Conservation (phyloP, 2,888 invertebrate species). For the Coleophora deauratella region DNA sequence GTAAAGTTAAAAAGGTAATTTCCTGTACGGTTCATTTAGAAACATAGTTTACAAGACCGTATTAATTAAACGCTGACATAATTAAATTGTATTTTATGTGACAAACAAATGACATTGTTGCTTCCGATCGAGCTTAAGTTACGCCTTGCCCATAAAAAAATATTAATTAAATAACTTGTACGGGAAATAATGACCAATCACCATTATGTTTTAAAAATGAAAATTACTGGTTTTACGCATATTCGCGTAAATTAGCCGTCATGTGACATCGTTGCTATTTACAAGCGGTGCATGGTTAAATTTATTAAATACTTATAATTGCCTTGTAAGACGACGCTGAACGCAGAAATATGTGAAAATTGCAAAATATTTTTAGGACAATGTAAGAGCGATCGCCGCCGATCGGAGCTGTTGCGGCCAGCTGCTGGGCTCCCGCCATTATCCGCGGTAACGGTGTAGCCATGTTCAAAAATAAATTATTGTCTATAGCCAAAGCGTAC, state of each 20-base stretch:
- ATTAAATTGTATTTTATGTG: constrained; percentile 1
- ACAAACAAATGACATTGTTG: neutral
- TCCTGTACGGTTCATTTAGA: too few relatives aligned
- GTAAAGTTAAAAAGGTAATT: too few relatives aligned
- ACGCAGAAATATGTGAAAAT: constrained; percentile 13
- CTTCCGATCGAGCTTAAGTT: neutral
- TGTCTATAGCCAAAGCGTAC: constrained; percentile 19
- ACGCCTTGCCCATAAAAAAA: neutral
- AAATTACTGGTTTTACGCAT: constrained; percentile 9
- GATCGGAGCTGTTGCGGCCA: constrained; percentile 4
- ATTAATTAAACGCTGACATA: too few relatives aligned
- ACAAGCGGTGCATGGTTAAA: constrained; percentile 8
- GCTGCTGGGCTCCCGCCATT: constrained; percentile 19
- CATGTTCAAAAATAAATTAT: constrained; percentile 20
- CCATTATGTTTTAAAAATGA: constrained; percentile 10
- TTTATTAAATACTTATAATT: constrained; percentile 15
- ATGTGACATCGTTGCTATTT: constrained; percentile 9
- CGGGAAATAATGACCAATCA: neutral
- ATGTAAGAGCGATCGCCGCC: constrained; percentile 4
- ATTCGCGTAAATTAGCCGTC: constrained; percentile 8
- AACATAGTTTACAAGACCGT: neutral
- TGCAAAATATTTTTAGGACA: constrained; percentile 15
- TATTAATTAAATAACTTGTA: constrained; percentile 4
- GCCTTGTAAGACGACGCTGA: constrained; percentile 10
- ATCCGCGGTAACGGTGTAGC: constrained; percentile 25